phyloP scores from a whole-genome alignment of 2,888 invertebrate species.

The Mongoloraphidia duomilia region DNA sequence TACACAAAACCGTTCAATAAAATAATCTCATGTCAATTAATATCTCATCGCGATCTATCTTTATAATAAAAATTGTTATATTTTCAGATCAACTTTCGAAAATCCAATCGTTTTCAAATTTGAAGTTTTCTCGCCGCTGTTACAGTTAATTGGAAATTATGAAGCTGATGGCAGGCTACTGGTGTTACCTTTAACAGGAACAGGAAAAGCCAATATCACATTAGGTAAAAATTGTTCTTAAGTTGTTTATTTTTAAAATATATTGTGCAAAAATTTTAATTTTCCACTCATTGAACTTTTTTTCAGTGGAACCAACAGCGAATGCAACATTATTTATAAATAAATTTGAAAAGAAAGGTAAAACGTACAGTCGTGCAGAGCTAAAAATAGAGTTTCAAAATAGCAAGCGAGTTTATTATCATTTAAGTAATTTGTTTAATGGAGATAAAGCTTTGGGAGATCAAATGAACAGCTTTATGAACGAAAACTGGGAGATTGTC shows the following conservation, averaged over 20 bases:
- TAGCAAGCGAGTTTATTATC: slow-evolving; percentile 37
- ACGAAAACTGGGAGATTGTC: slow-evolving; percentile 48
- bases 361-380: slow-evolving; percentile 44
- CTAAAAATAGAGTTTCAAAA: slow-evolving; percentile 39
- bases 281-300: no score
- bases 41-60: no score
- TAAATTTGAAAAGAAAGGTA: slow-evolving; percentile 38
- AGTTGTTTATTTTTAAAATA: no score
- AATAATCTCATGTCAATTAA: no score
- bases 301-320: no score
- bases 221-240: slow-evolving; percentile 1
- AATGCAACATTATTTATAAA: slow-evolving; percentile 21
- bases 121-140: slow-evolving; percentile 4
- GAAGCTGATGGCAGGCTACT: slow-evolving; percentile 9
- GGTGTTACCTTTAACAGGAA: slow-evolving; percentile 8
- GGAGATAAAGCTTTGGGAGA: slow-evolving; percentile 45
- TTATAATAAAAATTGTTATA: no score
- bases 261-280: no score
- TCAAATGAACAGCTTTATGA: slow-evolving; percentile 49
- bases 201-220: slow-evolving; percentile 8
- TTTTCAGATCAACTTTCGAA: no score
- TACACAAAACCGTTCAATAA: no score
- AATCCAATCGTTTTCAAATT: slow-evolving; percentile 1
- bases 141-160: slow-evolving; percentile 9
- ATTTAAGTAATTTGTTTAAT: slow-evolving; percentile 50